These are phyloP conservation scores for Ophion costatus DNA, from an alignment of 2,888 invertebrate species.

Conservation along the genomic window DNA sequence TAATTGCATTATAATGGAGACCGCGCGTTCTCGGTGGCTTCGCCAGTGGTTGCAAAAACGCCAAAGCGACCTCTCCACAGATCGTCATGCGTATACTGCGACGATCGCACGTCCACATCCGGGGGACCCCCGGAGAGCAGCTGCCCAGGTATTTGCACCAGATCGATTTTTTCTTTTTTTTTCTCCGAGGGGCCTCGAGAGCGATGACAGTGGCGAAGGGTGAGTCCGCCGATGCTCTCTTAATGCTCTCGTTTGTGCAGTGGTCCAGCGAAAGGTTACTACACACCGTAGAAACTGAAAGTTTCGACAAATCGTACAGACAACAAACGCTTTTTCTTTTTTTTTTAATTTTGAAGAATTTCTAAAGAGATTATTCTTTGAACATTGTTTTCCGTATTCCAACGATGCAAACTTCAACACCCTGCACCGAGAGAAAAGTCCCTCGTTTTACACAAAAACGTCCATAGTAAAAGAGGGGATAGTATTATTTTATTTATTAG, in stretches of 20 bases:
- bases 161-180: conserved; percentile 62
- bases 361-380: no score
- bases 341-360: no score
- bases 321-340: no score
- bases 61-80: conserved; percentile 70
- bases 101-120: conserved; percentile 39
- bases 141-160: conserved; percentile 77
- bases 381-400: no score
- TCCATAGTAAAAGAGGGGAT: no score
- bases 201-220: conserved; percentile 39
- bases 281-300: no score
- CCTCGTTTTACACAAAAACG: no score
- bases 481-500: no score
- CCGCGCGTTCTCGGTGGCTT: conserved; percentile 52
- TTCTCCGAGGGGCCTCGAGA: conserved; percentile 48
- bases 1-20: conserved; percentile 75
- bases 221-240: conserved; percentile 62
- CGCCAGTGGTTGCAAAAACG: conserved; percentile 69
- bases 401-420: no score
- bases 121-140: conserved; percentile 72
- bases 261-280: conserved; percentile 25
- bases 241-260: conserved; percentile 30
- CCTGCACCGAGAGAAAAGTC: no score
- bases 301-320: no score
- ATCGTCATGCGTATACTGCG: conserved; percentile 37